phyloP scores from a whole-genome alignment of 2,113 vertebrate species.

The Saccopteryx bilineata region DNA sequence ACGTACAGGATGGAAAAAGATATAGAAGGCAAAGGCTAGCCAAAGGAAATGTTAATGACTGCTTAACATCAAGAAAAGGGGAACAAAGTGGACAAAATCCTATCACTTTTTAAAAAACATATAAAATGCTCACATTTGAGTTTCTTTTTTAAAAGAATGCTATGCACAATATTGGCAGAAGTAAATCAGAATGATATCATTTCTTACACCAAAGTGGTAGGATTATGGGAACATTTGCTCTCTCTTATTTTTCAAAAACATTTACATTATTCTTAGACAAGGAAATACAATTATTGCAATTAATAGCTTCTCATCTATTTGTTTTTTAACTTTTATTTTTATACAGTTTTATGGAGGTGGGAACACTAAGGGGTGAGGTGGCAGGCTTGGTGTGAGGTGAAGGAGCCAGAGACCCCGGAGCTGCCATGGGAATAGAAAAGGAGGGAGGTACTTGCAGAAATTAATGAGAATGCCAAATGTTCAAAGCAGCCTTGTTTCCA shows the following conservation, averaged over 20 bases:
- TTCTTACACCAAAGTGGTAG: neutral
- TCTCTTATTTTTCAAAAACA: neutral
- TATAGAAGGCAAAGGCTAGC: neutral
- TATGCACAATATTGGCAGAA: neutral
- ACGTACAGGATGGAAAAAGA: neutral
- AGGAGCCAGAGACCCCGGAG: neutral
- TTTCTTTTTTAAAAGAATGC: neutral
- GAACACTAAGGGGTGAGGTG: too few relatives aligned
- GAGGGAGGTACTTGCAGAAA: neutral
- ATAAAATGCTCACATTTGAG: neutral
- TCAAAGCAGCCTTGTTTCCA: neutral
- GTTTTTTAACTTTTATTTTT: neutral
- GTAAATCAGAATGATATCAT: neutral
- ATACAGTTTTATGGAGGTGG: neutral
- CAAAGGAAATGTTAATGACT: neutral
- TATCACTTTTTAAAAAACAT: neutral
- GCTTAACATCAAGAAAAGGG: constrained; percentile 9
- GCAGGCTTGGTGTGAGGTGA: neutral
- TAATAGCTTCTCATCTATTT: neutral
- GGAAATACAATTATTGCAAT: neutral
- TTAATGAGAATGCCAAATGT: neutral
- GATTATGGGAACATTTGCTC: neutral
- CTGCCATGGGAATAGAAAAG: neutral
- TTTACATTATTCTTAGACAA: neutral
- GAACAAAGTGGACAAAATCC: neutral